Evolutionary conservation across 2,113 vertebrate species (phyloP), one percentile per base, ranked within the genome.

Genomic region (Cygnus atratus): DNA sequence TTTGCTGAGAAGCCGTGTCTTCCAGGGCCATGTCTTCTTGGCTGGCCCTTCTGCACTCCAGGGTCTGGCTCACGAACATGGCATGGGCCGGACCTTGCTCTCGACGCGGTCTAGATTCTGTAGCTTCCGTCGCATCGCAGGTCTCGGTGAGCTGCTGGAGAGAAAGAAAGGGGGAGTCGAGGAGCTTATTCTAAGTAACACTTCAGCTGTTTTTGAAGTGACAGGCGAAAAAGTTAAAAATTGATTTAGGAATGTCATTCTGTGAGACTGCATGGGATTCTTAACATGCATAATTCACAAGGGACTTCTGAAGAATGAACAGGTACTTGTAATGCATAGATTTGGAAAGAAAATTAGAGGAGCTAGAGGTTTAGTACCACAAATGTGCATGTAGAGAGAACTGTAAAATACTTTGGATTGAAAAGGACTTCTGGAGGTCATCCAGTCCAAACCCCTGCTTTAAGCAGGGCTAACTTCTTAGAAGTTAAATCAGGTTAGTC

Each of bases 81-180:
- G 94, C 83, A 2, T 81, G 95, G 74, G 91, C 70, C 0, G 54
- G 35, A 41, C 87, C 96, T 1, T 28, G 67, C 24, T 95, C 89
- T 33, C 86, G 98, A 55, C 7, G 67, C 0, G 5, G 67, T 65
- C 86, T 85, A 6, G 96, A 92, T 73, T 95, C 95, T 8, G 90
- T 79, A 12, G 96, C 94, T 20, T 98, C 98, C 0, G 98, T 96
- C 31, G 97, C 98, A 92, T 99, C 98, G 1, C 98, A 98, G 28
- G 98, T 96, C 88, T 99, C 98, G 1, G 98, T 97, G 8, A 96
- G 97, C 95, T 98, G 98, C 98, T 99, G 94, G 48, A 66, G 88
- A 85, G 88, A 72, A 88, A 72, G 28, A 29, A 84, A 77, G 71
- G 66, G 66, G 58, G n/a, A 87, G 26, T 71, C 39, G 62, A 17